Conservation (phyloP, 2,113 vertebrate species). For the Anas platyrhynchos region DNA sequence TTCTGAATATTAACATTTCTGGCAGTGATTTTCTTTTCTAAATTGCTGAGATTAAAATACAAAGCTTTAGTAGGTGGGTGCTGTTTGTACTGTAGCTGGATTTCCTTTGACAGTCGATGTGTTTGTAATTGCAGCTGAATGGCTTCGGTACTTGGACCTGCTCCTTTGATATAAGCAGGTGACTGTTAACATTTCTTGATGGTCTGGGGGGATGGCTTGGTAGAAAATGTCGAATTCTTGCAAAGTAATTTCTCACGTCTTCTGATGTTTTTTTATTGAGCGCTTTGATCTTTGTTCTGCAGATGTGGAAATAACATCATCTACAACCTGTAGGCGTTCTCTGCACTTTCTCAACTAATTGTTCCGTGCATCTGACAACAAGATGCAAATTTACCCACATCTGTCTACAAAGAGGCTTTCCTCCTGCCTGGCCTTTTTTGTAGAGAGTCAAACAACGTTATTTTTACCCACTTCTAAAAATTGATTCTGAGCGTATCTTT, state of each 20-base stretch:
- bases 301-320: conserved; percentile 17
- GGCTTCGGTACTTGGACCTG: background rate
- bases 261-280: conserved; percentile 35
- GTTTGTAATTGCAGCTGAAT: background rate
- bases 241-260: conserved; percentile 38
- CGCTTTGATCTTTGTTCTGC: conserved; percentile 52
- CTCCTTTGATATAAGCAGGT: background rate
- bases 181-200: conserved; percentile 7
- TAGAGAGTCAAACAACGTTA: background rate
- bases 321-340: conserved; percentile 47
- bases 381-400: conserved; percentile 39
- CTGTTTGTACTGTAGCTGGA: background rate
- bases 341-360: background rate
- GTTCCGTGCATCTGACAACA: conserved; percentile 23
- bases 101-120: background rate
- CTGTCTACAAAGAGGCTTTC: conserved; percentile 21
- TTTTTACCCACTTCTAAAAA: conserved; percentile 47
- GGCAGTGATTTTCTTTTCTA: conserved; percentile 6
- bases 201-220: background rate
- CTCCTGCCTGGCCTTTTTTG: background rate
- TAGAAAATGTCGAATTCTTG: background rate
- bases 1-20: background rate
- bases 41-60: background rate
- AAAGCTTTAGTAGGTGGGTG: background rate
- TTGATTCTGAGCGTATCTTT: background rate